A percentile compares a stretch with the other conserved stretches of the same genome.
These are phyloP conservation scores for Himalopsyche tibetana DNA, from an alignment of 2,888 invertebrate species.

Conservation along the genomic window DNA sequence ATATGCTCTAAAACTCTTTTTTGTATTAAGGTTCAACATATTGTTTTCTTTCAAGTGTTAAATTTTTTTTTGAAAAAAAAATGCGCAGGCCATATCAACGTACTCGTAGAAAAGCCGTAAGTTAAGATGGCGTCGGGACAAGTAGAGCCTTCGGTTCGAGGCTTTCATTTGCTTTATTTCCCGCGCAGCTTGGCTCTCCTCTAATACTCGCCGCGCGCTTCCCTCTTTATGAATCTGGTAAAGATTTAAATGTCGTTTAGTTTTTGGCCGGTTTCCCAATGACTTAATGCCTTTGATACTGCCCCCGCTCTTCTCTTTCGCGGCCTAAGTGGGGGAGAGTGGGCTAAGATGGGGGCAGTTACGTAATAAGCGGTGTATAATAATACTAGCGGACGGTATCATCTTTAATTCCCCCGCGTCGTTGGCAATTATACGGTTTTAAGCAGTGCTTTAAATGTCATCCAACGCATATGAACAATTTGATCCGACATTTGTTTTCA, in stretches of 20 bases:
- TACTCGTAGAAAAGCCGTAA: slow-evolving; percentile 50
- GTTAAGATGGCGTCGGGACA: slow-evolving; percentile 60
- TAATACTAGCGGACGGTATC: slow-evolving; percentile 68
- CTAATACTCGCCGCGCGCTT: slow-evolving; percentile 52
- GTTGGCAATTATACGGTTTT: slow-evolving; percentile 75
- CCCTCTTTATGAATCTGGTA: slow-evolving; percentile 45
- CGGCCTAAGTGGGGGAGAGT: slow-evolving; percentile 46
- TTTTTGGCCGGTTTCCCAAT: slow-evolving; percentile 63
- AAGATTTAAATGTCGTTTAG: slow-evolving; percentile 60
- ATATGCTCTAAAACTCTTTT: too few species aligned
- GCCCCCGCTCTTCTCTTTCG: slow-evolving; percentile 43
- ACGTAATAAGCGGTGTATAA: slow-evolving; percentile 52
- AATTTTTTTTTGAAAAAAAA: background rate
- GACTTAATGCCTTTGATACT: slow-evolving; percentile 61
- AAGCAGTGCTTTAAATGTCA: slow-evolving; percentile 19
- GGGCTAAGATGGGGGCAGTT: slow-evolving; percentile 43
- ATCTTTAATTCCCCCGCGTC: slow-evolving; percentile 75
- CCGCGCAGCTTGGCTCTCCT: slow-evolving; percentile 39
- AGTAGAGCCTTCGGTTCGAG: slow-evolving; percentile 37
- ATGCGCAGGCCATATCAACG: slow-evolving; percentile 37
- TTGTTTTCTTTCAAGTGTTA: too few species aligned
- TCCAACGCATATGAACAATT: too few species aligned
- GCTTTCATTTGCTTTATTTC: slow-evolving; percentile 58
- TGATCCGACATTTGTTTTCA: too few species aligned
- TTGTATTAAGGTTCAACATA: too few species aligned